These are phyloP conservation scores for Danio kyathit DNA, from an alignment of 2,797 vertebrate genomes.

Conservation along the genomic window DNA sequence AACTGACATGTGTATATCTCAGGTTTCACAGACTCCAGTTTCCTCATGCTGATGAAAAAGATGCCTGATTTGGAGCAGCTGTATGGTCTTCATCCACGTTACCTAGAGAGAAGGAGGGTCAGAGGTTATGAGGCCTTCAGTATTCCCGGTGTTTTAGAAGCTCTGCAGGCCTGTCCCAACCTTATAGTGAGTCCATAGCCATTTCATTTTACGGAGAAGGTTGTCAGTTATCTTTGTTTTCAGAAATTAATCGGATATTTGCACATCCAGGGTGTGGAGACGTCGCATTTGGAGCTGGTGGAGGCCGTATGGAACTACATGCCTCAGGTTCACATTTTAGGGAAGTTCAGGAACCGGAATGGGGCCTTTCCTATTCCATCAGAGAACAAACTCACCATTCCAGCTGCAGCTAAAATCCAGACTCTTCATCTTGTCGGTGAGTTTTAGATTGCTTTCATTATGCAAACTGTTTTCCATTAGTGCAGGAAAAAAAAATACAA, in stretches of 20 bases:
- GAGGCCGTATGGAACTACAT: constrained; percentile 99
- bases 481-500: no score
- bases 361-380: constrained; percentile 98
- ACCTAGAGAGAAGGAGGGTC: constrained; percentile 94
- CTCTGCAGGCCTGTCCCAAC: constrained; percentile 94
- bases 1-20: constrained; percentile 36
- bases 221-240: background rate
- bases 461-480: background rate
- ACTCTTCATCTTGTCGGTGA: constrained; percentile 94
- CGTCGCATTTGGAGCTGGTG: constrained; percentile 96
- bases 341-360: constrained; percentile 99
- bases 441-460: constrained; percentile 56
- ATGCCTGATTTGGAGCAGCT: constrained; percentile 98
- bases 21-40: constrained; percentile 98
- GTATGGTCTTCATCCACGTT: constrained; percentile 96
- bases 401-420: constrained; percentile 97
- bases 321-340: constrained; percentile 98
- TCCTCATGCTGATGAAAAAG: constrained; percentile 94
- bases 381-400: constrained; percentile 98
- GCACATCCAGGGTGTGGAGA: constrained; percentile 90
- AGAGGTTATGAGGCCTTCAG: constrained; percentile 96
- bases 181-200: constrained; percentile 83
- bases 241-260: background rate
- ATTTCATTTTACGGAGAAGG: background rate
- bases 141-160: constrained; percentile 97